These are phyloP conservation scores for Etheostoma nigrum DNA, from an alignment of 2,797 vertebrate species.

Conservation along the genomic window DNA sequence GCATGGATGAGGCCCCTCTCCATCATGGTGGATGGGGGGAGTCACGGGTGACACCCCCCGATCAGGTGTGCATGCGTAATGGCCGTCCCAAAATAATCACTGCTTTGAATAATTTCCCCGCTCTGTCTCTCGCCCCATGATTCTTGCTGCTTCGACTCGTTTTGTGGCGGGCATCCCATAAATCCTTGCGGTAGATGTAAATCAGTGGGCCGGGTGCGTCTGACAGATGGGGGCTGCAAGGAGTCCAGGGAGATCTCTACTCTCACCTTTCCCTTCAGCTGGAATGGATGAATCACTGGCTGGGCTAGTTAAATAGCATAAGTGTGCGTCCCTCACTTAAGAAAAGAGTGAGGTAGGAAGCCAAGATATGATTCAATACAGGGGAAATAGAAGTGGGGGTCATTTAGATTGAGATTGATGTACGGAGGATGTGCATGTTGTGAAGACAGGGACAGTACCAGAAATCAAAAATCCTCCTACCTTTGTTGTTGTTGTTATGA, in stretches of 20 bases:
- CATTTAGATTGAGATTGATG: slow-evolving; percentile 67
- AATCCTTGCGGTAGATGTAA: slow-evolving; percentile 95
- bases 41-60: slow-evolving; percentile 91
- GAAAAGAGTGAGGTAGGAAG: slow-evolving; percentile 53
- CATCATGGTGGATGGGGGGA: slow-evolving; percentile 88
- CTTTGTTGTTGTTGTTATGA: slow-evolving; percentile 79
- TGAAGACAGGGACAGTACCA: slow-evolving; percentile 18
- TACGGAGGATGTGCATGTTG: slow-evolving; percentile 29
- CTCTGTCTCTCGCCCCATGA: slow-evolving; percentile 82
- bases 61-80: slow-evolving; percentile 97
- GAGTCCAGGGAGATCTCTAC: slow-evolving; percentile 92
- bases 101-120: slow-evolving; percentile 93
- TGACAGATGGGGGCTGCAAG: slow-evolving; percentile 90
- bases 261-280: slow-evolving; percentile 94
- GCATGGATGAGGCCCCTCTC: slow-evolving; percentile 83
- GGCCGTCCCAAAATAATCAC: slow-evolving; percentile 94
- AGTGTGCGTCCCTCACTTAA: slow-evolving; percentile 86
- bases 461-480: slow-evolving; percentile 57
- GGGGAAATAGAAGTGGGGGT: slow-evolving; percentile 35
- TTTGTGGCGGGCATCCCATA: slow-evolving; percentile 92
- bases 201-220: slow-evolving; percentile 90
- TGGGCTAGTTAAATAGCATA: slow-evolving; percentile 77
- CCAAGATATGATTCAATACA: slow-evolving; percentile 25
- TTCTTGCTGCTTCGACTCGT: slow-evolving; percentile 97
- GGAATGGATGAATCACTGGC: slow-evolving; percentile 90